Evolutionary conservation across 92 coral and sea anemone genomes (phyloP), one percentile per base, ranked within the genome.

Genomic region (Palythoa grandis): DNA sequence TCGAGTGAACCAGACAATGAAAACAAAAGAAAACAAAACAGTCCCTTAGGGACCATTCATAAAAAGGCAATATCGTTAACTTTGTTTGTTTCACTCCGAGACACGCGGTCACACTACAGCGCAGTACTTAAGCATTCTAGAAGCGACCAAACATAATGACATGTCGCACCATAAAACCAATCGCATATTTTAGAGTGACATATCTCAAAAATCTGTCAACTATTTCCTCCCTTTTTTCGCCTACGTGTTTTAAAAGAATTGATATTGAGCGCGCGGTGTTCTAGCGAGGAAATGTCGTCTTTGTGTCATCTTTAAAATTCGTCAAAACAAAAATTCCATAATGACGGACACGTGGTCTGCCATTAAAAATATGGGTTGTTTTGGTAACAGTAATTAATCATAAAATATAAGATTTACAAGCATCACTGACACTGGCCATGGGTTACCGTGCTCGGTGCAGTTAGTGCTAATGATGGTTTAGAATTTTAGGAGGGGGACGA

Each of bases 121-220:
- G 50, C 50, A 43, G 50, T 43, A 3, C 50, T 1, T 3, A 29
- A 29, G 35, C 35, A 8, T 43, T 43, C 50, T 43, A 43, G 50
- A 43, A 43, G 3, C 50, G 50, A 43, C 9, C 82, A 52, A 52
- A 54, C 47, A 57, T n/a, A 54, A 25, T 23, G 50, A 25, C 67
- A 17, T 7, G 67, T 0, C 15, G 11, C 22, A 8, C 23, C 2
- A 17, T 16, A 57, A 25, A 57, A 57, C 11, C 40, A 77, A 54
- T 38, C 83, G 35, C 70, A 77, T 77, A 77, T 77, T 77, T 77
- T 67, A 77, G 50, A 65, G 68, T 77, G 15, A 77, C 43, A 56
- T 17, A 25, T 58, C 29, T 77, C 24, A 57, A 38, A 56, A 37
- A 77, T 57, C 53, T 77, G 83, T 77, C 83, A 77, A 15, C 48